Conservation (phyloP, 1,140 invertebrate genomes). For the Drosophila sulfurigaster region DNA sequence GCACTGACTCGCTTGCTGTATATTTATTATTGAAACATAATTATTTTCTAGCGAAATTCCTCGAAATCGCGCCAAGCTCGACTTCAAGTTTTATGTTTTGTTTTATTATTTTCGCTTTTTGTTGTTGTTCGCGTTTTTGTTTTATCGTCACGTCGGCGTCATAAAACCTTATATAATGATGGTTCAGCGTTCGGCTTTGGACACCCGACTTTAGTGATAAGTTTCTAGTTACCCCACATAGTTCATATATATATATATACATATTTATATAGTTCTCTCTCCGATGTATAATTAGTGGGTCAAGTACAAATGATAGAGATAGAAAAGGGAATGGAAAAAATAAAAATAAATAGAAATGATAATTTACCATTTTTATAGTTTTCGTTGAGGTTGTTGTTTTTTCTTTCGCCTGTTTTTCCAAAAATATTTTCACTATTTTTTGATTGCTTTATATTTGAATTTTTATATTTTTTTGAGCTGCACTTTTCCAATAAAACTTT, state of each 20-base stretch:
- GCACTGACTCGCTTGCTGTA: neutral
- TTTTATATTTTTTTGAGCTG: too few relatives aligned
- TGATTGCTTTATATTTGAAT: neutral
- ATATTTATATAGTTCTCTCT: slow-evolving; percentile 13
- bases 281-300: slow-evolving; percentile 67
- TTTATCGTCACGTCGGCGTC: slow-evolving; percentile 71
- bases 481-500: slow-evolving; percentile 38
- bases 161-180: slow-evolving; percentile 70
- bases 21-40: slow-evolving; percentile 20
- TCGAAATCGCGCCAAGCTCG: slow-evolving; percentile 8
- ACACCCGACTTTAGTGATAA: slow-evolving; percentile 28
- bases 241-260: neutral
- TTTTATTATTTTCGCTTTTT: slow-evolving; percentile 15
- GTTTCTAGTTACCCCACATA: neutral
- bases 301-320: slow-evolving; percentile 53
- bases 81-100: slow-evolving; percentile 20
- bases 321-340: slow-evolving; percentile 6
- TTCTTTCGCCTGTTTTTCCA: slow-evolving; percentile 15
- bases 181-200: slow-evolving; percentile 18
- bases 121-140: slow-evolving; percentile 21
- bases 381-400: neutral
- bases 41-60: slow-evolving; percentile 24
- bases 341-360: neutral
- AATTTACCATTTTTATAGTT: slow-evolving; percentile 51
- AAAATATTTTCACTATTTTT: slow-evolving; percentile 4